Evolutionary conservation across 2,113 vertebrate species (phyloP), one percentile per base, ranked within the genome.

Genomic region (Xenopus tropicalis): DNA sequence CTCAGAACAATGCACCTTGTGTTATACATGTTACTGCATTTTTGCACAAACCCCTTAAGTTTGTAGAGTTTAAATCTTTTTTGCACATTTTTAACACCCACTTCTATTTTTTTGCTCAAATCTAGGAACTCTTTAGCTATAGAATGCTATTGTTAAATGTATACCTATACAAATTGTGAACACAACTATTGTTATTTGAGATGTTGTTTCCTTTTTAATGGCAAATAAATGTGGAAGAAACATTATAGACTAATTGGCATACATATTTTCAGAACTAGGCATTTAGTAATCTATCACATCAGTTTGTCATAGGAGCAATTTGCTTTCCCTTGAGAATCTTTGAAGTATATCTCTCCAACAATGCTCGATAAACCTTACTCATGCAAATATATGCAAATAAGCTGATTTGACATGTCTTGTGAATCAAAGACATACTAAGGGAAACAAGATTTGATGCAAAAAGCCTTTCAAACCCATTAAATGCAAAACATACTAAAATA

Each of bases 281-380:
- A 66, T 66, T 66, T 66, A 66, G 42, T 20, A 65, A 66, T 66
- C 19, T 66, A 66, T 46, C 42, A 66, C n/a, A 66, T 19, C n/a
- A n/a, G 17, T 66, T 66, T 66, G 63, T 13, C 19, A 66, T 66
- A 46, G 43, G 63, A 44, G n/a, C 42, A 21, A 11, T 46, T 66
- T 43, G 19, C n/a, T 44, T 22, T 29, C n/a, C 63, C 63, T 46
- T 66, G 19, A n/a, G 9, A 66, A 44, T 16, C 63, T 66, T 66
- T 66, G 43, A 43, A 44, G 42, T 44, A 46, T 14, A 66, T 21
- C 23, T 20, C 19, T 46, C 11, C 21, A 20, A 43, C 10, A 13
- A 11, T 37, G n/a, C n/a, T n/a, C n/a, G n/a, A n/a, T n/a, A n/a
- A n/a, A n/a, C n/a, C n/a, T 8, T 14, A 13, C 63, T 66, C 42